Evolutionary conservation across 2,113 vertebrate species (phyloP).

Genomic region (Megatriorchis doriae): DNA sequence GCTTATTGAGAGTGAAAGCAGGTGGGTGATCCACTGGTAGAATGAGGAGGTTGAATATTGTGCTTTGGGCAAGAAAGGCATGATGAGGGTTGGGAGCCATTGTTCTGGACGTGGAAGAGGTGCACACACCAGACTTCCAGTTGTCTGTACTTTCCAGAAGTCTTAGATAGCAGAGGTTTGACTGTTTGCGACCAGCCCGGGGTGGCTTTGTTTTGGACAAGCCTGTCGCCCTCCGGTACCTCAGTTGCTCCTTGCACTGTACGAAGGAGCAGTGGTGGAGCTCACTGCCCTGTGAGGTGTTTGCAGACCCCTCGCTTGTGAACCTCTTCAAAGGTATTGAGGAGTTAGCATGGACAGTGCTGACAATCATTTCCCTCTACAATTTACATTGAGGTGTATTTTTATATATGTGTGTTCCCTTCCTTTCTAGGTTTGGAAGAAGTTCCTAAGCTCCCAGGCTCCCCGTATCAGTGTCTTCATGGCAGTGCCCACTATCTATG

Average conservation of each 20-base stretch:
- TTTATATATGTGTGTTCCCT: neutral
- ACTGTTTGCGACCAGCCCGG: neutral
- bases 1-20: neutral
- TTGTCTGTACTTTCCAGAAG: neutral
- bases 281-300: neutral
- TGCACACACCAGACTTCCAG: neutral
- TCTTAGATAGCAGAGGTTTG: neutral
- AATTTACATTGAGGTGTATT: neutral
- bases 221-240: neutral
- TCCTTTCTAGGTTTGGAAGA: conserved; percentile 87
- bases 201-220: neutral
- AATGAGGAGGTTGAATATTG: neutral
- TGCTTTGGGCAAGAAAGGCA: neutral
- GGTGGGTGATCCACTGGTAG: neutral
- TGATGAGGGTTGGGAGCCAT: neutral
- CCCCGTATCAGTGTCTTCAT: conserved; percentile 87
- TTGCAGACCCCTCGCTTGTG: neutral
- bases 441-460: conserved; percentile 68
- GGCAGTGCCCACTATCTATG: conserved; percentile 94
- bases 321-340: neutral
- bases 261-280: neutral
- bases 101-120: neutral
- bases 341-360: neutral
- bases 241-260: neutral
- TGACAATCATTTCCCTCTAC: neutral